Percentiles rank a stretch among this genome's conserved stretches.
Evolutionary conservation across 2,113 vertebrate species (phyloP).

Genomic region (Equus przewalskii): DNA sequence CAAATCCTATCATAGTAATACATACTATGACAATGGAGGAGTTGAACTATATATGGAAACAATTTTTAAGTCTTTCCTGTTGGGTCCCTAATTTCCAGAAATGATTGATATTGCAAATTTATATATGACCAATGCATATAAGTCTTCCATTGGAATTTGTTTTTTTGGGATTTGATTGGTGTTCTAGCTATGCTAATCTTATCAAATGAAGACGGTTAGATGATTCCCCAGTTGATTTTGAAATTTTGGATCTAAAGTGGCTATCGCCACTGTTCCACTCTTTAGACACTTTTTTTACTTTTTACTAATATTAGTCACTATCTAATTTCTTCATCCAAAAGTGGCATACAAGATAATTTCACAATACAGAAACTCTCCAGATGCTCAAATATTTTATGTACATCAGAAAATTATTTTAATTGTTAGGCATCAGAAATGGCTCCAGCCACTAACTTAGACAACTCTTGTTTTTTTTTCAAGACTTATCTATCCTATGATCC

Average conservation of each 20-base stretch:
- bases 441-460: not conserved
- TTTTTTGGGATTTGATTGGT: not conserved
- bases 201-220: not conserved
- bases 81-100: constrained; percentile 19
- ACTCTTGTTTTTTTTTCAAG: not conserved
- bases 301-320: not conserved
- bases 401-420: not conserved
- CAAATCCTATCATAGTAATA: constrained; percentile 32
- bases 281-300: not conserved
- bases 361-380: not conserved
- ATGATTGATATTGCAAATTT: not conserved
- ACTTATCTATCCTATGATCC: not conserved
- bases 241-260: not conserved
- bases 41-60: constrained; percentile 18
- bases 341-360: not conserved
- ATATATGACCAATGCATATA: not conserved
- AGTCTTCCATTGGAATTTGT: not conserved
- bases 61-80: constrained; percentile 48
- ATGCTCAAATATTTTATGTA: not conserved
- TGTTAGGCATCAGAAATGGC: not conserved
- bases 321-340: not conserved
- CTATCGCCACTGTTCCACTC: not conserved
- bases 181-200: not conserved
- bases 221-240: not conserved
- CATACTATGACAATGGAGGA: not conserved